Conservation (phyloP, 2,113 vertebrate genomes). For the Ictidomys tridecemlineatus region DNA sequence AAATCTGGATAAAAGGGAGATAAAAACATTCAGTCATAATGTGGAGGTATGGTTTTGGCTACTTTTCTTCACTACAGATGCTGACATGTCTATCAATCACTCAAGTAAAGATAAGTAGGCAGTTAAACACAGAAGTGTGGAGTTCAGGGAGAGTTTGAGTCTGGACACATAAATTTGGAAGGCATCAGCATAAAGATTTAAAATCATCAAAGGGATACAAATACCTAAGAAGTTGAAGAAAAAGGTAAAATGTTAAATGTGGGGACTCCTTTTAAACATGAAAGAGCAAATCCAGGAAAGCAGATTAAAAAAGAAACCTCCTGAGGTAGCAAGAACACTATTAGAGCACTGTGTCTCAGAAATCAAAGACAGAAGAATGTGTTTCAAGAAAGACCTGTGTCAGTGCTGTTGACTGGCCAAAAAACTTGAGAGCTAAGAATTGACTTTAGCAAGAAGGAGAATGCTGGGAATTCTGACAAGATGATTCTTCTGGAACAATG, state of each 20-base stretch:
- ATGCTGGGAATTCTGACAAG: neutral
- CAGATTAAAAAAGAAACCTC: neutral
- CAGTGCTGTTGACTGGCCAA: neutral
- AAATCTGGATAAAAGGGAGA: neutral
- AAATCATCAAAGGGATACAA: neutral
- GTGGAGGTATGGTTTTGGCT: neutral
- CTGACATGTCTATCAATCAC: neutral
- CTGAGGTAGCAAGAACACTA: neutral
- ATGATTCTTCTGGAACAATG: neutral
- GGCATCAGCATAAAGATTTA: neutral
- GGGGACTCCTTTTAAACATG: neutral
- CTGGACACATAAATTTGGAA: neutral
- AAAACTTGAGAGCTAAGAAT: neutral
- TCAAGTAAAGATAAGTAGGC: neutral
- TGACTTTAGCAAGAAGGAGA: neutral
- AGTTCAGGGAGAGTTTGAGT: neutral
- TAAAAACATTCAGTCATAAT: neutral
- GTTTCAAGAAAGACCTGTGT: neutral
- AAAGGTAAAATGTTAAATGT: neutral
- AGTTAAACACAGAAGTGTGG: neutral
- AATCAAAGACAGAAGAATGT: neutral
- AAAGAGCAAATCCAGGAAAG: neutral
- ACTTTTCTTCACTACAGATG: slow-evolving; percentile 7
- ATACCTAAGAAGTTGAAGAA: neutral
- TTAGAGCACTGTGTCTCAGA: neutral